These are phyloP conservation scores for Hirtodrosophila alboralis DNA, from an alignment of 2,888 invertebrate species.

Conservation along the genomic window DNA sequence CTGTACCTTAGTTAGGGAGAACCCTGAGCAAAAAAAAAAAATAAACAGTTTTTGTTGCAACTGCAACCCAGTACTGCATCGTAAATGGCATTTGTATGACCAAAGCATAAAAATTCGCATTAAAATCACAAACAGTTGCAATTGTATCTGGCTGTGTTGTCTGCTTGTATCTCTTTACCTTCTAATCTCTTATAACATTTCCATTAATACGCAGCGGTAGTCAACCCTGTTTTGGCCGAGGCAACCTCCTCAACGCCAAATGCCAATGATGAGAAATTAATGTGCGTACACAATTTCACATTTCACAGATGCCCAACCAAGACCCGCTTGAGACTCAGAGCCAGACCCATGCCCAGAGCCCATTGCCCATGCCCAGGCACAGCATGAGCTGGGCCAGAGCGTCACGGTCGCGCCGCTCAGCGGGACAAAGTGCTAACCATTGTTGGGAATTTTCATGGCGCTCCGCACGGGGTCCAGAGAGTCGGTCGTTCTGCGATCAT, in stretches of 20 bases:
- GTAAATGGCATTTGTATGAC: constrained; percentile 65
- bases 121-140: constrained; percentile 71
- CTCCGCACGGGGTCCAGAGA: constrained; percentile 62
- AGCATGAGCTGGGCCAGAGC: constrained; percentile 61
- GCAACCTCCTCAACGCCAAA: constrained; percentile 34
- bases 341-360: constrained; percentile 12
- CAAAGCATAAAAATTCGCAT: constrained; percentile 71
- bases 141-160: constrained; percentile 54
- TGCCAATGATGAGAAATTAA: constrained; percentile 79
- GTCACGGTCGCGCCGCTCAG: constrained; percentile 66
- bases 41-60: constrained; percentile 34
- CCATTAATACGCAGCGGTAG: constrained; percentile 79
- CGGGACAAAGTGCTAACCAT: constrained; percentile 74
- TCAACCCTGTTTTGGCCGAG: constrained; percentile 41
- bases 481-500: constrained; percentile 43
- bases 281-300: constrained; percentile 75
- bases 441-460: constrained; percentile 77
- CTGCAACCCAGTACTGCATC: constrained; percentile 46
- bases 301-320: constrained; percentile 45
- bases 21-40: constrained; percentile 17
- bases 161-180: constrained; percentile 41
- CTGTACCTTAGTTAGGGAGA: not conserved
- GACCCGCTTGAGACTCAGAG: no score
- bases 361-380: constrained; percentile 31
- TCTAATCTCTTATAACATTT: constrained; percentile 74